Evolutionary conservation across 2,888 invertebrate genomes (phyloP).

Genomic region (Pterostichus niger): DNA sequence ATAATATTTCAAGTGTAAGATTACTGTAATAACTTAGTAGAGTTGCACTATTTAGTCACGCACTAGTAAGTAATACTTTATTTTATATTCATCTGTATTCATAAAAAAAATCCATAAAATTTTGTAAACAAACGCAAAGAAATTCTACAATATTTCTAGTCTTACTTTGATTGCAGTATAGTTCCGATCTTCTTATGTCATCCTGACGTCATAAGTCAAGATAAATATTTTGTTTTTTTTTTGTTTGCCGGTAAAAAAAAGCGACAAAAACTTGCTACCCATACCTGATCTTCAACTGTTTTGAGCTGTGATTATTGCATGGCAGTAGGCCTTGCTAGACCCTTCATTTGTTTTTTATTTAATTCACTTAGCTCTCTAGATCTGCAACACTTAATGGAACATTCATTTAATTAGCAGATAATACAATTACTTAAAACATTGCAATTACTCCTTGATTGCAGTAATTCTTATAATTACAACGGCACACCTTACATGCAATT

Average conservation of each 20-base stretch:
- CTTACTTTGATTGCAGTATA: background rate
- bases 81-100: too few relatives aligned
- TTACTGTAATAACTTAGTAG: background rate
- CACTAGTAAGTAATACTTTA: too few relatives aligned
- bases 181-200: slow-evolving; percentile 1
- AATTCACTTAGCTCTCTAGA: too few relatives aligned
- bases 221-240: too few relatives aligned
- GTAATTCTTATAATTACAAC: background rate
- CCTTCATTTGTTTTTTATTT: too few relatives aligned
- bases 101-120: too few relatives aligned
- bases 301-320: too few relatives aligned
- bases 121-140: too few relatives aligned
- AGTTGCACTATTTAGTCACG: background rate
- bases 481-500: background rate
- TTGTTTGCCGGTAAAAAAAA: background rate
- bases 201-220: background rate
- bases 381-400: too few relatives aligned
- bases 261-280: background rate
- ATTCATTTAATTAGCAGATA: too few relatives aligned
- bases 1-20: background rate
- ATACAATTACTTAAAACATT: background rate
- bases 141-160: background rate
- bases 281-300: too few relatives aligned
- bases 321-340: too few relatives aligned
- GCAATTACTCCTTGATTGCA: background rate